These are phyloP conservation scores for Cottoperca gobio DNA, from an alignment of 2,797 vertebrate genomes.

Conservation along the genomic window DNA sequence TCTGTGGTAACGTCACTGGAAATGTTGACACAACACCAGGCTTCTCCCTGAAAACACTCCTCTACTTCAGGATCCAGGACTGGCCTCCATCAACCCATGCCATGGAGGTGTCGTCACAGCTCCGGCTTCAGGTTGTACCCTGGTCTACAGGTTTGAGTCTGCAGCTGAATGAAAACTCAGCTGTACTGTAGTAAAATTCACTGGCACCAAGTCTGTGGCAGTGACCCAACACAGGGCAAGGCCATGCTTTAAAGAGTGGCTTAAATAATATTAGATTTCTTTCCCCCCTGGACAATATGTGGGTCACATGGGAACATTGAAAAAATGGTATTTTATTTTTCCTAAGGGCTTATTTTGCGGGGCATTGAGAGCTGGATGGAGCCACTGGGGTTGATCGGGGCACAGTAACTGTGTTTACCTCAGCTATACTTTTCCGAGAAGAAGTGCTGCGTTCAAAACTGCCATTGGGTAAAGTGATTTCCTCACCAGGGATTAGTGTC, in stretches of 20 bases:
- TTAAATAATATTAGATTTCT: conserved; percentile 28
- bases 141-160: conserved; percentile 33
- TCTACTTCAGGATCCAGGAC: conserved; percentile 43
- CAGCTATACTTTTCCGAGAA: conserved; percentile 58
- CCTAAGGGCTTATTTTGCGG: conserved; percentile 42
- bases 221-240: conserved; percentile 40
- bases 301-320: conserved; percentile 55
- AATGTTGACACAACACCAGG: conserved; percentile 68
- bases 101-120: conserved; percentile 35
- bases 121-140: conserved; percentile 16
- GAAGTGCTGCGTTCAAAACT: conserved; percentile 39
- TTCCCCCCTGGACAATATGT: conserved; percentile 21
- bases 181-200: conserved; percentile 47
- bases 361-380: conserved; percentile 15
- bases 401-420: conserved; percentile 51
- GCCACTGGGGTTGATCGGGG: conserved; percentile 18
- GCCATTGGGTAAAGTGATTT: conserved; percentile 52
- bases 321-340: conserved; percentile 42
- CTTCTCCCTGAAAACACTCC: conserved; percentile 52
- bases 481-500: conserved; percentile 52
- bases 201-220: conserved; percentile 39
- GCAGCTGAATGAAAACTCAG: conserved; percentile 57
- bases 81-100: conserved; percentile 38
- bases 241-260: conserved; percentile 40
- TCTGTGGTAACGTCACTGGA: conserved; percentile 70